Percentiles rank a stretch among this genome's conserved stretches.
phyloP scores from a whole-genome alignment of 35 echinoderm and acorn worm species.

The Diadema setosum region DNA sequence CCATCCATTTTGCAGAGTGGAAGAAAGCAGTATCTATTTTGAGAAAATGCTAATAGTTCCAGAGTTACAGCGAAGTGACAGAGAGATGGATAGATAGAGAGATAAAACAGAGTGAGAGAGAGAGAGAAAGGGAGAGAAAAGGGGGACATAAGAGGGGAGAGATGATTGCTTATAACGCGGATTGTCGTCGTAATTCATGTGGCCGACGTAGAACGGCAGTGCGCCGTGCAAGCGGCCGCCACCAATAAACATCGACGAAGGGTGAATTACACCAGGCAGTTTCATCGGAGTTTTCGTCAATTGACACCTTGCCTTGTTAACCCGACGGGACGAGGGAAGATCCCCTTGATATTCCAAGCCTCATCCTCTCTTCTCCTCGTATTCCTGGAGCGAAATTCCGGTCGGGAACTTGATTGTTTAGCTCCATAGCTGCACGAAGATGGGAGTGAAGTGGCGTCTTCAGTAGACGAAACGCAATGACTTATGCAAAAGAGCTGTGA shows the following conservation, averaged over 20 bases:
- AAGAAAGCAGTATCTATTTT: too few relatives aligned
- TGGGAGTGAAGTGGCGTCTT: too few relatives aligned
- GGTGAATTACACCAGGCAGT: not conserved
- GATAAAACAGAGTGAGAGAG: not conserved
- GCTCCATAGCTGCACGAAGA: too few relatives aligned
- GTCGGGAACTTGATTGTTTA: too few relatives aligned
- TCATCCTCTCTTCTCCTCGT: too few relatives aligned
- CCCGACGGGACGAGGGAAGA: not conserved
- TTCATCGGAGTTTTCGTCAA: not conserved
- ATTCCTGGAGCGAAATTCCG: too few relatives aligned
- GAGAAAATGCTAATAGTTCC: not conserved
- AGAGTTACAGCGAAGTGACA: not conserved
- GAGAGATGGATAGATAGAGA: not conserved
- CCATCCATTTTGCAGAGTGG: too few relatives aligned
- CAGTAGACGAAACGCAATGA: too few relatives aligned
- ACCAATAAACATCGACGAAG: not conserved
- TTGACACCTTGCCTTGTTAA: not conserved
- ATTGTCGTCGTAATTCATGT: too few relatives aligned
- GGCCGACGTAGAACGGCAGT: not conserved
- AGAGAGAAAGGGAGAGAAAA: not conserved
- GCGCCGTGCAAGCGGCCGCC: not conserved
- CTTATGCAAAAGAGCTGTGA: too few relatives aligned
- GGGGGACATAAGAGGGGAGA: not conserved
- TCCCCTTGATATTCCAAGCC: too few relatives aligned
- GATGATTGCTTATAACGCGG: too few relatives aligned